phyloP scores from a whole-genome alignment of 2,113 vertebrate genomes.

The Sus scrofa region T2T-Sscrofa CM000812.6:26281001-26281500 shows the following conservation, averaged over 20 bases:
- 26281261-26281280: background rate
- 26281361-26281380: background rate
- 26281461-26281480: background rate
- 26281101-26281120: background rate
- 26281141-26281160: conserved; percentile 23
- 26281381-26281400: background rate
- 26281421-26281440: background rate
- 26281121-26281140: background rate
- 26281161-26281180: background rate
- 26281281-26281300: background rate
- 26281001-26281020: background rate
- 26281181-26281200: background rate
- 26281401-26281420: background rate
- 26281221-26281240: background rate
- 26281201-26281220: background rate
- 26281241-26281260: background rate
- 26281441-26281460: background rate
- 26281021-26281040: background rate
- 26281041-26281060: background rate
- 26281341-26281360: background rate
- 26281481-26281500: background rate
- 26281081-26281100: background rate
- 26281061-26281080: conserved; percentile 39
- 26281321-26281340: background rate
- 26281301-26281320: background rate